Percentiles rank a stretch among this genome's conserved stretches.
Evolutionary conservation across 1,140 invertebrate species (phyloP).

Genomic region (Tetramorium alpestre): DNA sequence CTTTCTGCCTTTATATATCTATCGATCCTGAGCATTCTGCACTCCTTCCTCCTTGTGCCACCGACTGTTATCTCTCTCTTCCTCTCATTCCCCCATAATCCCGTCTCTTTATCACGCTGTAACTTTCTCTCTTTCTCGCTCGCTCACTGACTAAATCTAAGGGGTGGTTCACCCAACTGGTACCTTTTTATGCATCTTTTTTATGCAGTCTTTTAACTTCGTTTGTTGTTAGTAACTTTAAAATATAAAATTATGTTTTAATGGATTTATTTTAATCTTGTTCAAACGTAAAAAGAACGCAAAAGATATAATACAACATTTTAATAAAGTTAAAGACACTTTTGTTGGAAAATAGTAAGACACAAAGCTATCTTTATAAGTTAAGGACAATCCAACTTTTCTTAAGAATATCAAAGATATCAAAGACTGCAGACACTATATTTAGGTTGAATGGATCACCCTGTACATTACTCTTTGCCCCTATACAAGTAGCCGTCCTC

Average conservation of each 20-base stretch:
- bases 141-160: neutral
- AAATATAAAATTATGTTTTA: neutral
- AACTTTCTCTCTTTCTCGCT: conserved; percentile 37
- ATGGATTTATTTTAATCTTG: neutral
- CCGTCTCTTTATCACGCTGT: conserved; percentile 13
- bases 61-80: conserved; percentile 71
- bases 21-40: conserved; percentile 74
- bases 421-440: neutral
- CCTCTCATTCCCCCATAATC: conserved; percentile 28
- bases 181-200: neutral
- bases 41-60: conserved; percentile 74
- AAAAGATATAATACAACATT: neutral
- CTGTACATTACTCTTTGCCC: conserved; percentile 29
- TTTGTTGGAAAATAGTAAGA: neutral
- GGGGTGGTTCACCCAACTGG: neutral
- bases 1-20: conserved; percentile 78
- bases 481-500: conserved; percentile 64
- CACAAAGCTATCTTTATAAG: neutral
- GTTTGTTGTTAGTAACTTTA: neutral
- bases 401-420: neutral
- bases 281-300: neutral
- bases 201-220: neutral
- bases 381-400: neutral
- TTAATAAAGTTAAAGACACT: neutral
- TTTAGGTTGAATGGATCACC: conserved; percentile 17